These are phyloP conservation scores for Hyperopisus bebe DNA, from an alignment of 2,113 vertebrate genomes.

Conservation along the genomic window DNA sequence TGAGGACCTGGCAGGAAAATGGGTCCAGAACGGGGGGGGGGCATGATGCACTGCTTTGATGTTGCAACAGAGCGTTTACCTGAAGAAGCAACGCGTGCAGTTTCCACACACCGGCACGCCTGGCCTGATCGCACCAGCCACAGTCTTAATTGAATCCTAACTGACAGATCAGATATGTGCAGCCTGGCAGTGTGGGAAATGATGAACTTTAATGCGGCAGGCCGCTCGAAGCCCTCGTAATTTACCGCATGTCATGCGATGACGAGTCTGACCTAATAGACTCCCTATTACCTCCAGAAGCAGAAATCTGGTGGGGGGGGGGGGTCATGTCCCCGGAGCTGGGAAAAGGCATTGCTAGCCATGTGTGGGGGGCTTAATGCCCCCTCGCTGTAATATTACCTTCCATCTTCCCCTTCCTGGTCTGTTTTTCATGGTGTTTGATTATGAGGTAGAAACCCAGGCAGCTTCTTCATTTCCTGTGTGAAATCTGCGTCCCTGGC, in stretches of 20 bases:
- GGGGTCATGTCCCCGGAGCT: conserved; percentile 15
- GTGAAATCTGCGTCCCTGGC: background rate
- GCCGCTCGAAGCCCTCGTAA: conserved; percentile 99
- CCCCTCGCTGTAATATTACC: background rate
- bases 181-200: conserved; percentile 87
- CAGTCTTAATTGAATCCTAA: conserved; percentile 99
- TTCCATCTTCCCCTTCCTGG: background rate
- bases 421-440: background rate
- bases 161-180: conserved; percentile 99
- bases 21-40: conserved; percentile 77
- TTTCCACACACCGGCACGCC: conserved; percentile 78
- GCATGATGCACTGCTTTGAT: conserved; percentile 80
- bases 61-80: conserved; percentile 97
- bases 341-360: background rate
- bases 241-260: conserved; percentile 99
- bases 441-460: background rate
- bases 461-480: background rate
- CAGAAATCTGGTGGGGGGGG: conserved; percentile 72
- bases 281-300: conserved; percentile 93
- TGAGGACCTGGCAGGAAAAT: conserved; percentile 73
- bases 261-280: conserved; percentile 96
- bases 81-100: conserved; percentile 94
- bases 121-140: conserved; percentile 99
- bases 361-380: background rate
- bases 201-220: conserved; percentile 99